Conservation (phyloP, 2,888 invertebrate genomes). For the Polydesmus complanatus region DNA sequence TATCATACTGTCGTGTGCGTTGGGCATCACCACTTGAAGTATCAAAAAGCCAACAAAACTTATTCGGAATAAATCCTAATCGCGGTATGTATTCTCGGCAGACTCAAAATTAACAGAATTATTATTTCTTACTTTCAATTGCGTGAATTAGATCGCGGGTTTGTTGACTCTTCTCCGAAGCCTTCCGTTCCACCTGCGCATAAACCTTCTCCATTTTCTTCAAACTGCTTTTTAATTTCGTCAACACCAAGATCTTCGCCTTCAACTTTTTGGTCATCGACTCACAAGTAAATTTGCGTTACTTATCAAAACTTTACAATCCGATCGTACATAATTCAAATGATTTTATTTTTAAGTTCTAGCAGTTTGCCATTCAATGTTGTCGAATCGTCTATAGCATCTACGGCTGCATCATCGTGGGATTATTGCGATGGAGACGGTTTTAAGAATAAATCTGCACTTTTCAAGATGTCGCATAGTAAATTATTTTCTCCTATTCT, state of each 20-base stretch:
- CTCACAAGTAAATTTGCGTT: no score
- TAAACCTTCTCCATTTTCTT: not conserved
- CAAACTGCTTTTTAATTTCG: not conserved
- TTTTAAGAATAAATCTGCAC: no score
- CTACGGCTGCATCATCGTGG: conserved; percentile 12
- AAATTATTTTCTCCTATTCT: not conserved
- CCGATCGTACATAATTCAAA: no score
- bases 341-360: no score
- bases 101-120: not conserved
- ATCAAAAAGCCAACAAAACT: not conserved
- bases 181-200: not conserved
- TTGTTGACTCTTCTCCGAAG: not conserved
- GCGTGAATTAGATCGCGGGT: not conserved
- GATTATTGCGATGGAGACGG: not conserved
- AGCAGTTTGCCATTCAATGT: not conserved
- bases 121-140: not conserved
- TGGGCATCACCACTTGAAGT: not conserved
- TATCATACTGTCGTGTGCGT: not conserved
- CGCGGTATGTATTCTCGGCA: not conserved
- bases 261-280: not conserved
- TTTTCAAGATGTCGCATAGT: conserved; percentile 1
- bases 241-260: not conserved
- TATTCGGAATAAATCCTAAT: not conserved
- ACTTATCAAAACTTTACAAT: no score
- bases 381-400: not conserved